These are phyloP conservation scores for Mactromeris polynyma DNA, from an alignment of 2,888 invertebrate species.

Conservation along the genomic window DNA sequence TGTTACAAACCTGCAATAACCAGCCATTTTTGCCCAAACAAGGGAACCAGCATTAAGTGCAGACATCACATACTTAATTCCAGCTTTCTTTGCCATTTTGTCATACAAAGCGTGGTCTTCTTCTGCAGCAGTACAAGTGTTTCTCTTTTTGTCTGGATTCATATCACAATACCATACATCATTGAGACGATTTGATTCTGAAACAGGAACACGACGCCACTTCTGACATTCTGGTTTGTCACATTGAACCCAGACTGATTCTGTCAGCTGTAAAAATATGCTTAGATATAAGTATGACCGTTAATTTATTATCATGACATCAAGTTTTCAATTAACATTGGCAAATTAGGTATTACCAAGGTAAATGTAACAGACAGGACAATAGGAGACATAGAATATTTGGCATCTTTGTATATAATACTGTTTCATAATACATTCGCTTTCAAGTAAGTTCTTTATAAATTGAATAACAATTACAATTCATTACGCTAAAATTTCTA, in stretches of 20 bases:
- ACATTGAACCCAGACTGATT: conserved; percentile 85
- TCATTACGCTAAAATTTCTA: too few species aligned
- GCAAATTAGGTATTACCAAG: too few species aligned
- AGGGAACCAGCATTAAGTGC: conserved; percentile 77
- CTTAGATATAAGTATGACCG: too few species aligned
- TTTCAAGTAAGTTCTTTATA: too few species aligned
- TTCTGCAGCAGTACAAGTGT: conserved; percentile 79
- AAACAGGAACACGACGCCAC: conserved; percentile 79
- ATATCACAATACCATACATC: conserved; percentile 82
- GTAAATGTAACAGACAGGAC: too few species aligned
- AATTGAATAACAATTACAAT: too few species aligned
- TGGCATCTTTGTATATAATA: too few species aligned
- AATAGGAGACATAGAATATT: too few species aligned
- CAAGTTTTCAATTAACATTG: too few species aligned
- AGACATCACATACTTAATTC: conserved; percentile 80
- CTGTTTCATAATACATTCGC: too few species aligned
- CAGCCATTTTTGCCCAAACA: conserved; percentile 84
- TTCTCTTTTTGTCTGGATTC: conserved; percentile 76
- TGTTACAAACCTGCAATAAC: conserved; percentile 81
- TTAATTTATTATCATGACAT: too few species aligned
- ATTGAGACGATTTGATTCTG: conserved; percentile 61
- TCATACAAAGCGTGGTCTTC: conserved; percentile 79
- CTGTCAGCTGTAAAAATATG: conserved; percentile 68
- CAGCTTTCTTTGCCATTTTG: conserved; percentile 77
- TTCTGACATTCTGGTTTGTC: conserved; percentile 83